Evolutionary conservation across 2,797 vertebrate genomes (phyloP), one percentile per base, ranked within the genome.

Genomic region (Chromobotia macracanthus): DNA sequence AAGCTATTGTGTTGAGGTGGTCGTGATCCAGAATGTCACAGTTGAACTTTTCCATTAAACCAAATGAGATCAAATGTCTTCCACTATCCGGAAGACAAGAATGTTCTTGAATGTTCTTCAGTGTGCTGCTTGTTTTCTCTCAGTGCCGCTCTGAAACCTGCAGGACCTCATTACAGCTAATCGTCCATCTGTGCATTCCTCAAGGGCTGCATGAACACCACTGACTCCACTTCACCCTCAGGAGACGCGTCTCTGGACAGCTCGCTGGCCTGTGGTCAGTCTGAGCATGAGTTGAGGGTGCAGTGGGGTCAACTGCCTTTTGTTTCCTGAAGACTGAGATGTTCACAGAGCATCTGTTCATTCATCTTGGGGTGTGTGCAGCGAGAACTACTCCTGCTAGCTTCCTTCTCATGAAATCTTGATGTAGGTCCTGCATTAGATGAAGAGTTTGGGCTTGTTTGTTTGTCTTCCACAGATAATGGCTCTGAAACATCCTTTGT

Each of bases 131-230:
- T 56, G 61, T 66, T 48, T 81, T 72, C 78, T 82, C 78, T 72
- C 61, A 10, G 48, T 87, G 80, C 88, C 83, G 86, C 83, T 53
- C 66, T 81, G 80, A 72, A 88, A 86, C 83, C 89, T 89, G 86
- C 84, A 87, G 83, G 85, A 87, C 86, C 86, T 88, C 90, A 88
- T 91, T 90, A 92, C 87, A 88, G 85, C 86, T 88, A 90, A 91
- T 38, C 82, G 87, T 90, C 91, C 91, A 88, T 90, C 89, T 90
- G 89, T 89, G 91, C 87, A 81, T 84, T 48, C 81, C 73, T 81
- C 77, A 72, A 75, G 79, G 46, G 67, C 63, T 8, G 4, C 28
- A 28, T 28, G 68, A 69, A 65, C 69, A 38, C 61, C 15, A 35
- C 78, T 56, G 77, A 89, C 79, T 61, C 46, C 51, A 53, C 82